A percentile compares a stretch with the other conserved stretches of the same genome.
phyloP scores from a whole-genome alignment of 2,113 vertebrate species.

The Hemiprocne comata region DNA sequence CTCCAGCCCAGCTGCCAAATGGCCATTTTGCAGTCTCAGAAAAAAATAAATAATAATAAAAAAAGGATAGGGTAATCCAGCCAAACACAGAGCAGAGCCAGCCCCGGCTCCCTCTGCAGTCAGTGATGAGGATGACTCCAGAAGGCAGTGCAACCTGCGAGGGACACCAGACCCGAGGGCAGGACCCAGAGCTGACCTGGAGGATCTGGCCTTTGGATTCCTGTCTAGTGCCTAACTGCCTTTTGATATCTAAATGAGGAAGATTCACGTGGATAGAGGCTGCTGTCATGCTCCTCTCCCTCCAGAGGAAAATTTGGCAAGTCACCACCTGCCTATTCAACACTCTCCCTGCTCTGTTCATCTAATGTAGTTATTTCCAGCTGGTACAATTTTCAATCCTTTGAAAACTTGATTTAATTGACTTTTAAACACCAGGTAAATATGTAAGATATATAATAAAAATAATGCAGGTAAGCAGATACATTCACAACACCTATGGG shows the following conservation, averaged over 20 bases:
- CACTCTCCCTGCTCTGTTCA: neutral
- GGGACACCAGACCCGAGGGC: neutral
- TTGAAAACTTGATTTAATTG: conserved; percentile 34
- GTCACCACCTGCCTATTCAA: conserved; percentile 1
- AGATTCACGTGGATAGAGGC: neutral
- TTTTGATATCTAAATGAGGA: neutral
- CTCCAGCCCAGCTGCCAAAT: neutral
- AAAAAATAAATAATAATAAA: neutral
- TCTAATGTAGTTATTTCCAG: conserved; percentile 1
- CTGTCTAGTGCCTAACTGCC: neutral
- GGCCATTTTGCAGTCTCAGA: neutral
- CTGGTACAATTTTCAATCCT: conserved; percentile 5
- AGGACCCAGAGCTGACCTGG: neutral
- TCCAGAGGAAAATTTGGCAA: neutral
- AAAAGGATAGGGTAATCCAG: neutral
- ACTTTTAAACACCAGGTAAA: conserved; percentile 31
- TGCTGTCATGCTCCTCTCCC: neutral
- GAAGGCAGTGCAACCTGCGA: neutral
- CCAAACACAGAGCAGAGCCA: neutral
- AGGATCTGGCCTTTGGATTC: neutral
- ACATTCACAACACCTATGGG: neutral
- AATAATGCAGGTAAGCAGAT: neutral
- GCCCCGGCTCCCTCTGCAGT: rapidly evolving
- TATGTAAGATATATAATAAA: neutral
- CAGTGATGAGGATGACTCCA: neutral